Evolutionary conservation across 2,888 invertebrate genomes (phyloP).

Genomic region (Argyra leucocephala): DNA sequence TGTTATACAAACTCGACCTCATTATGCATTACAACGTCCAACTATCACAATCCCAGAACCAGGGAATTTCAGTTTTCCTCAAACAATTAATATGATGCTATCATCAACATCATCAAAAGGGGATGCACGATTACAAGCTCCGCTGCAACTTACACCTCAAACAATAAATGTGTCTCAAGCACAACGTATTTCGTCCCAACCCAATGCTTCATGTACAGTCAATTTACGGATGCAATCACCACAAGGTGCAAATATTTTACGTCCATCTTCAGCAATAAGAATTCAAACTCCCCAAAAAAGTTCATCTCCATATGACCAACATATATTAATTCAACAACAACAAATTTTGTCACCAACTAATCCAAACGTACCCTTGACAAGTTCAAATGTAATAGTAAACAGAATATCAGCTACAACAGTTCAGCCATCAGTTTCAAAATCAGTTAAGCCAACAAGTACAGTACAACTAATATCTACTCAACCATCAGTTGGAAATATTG

Average conservation of each 20-base stretch:
- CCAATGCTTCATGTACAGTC: constrained; percentile 22
- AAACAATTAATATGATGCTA: constrained; percentile 39
- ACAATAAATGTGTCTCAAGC: constrained; percentile 28
- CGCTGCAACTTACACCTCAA: constrained; percentile 17
- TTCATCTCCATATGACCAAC: constrained; percentile 22
- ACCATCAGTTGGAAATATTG: constrained; percentile 11
- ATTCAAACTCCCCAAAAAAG: constrained; percentile 26
- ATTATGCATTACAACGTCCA: constrained; percentile 52
- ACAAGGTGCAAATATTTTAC: constrained; percentile 37
- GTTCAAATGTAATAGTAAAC: constrained; percentile 36
- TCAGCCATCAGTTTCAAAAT: constrained; percentile 50
- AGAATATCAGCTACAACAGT: constrained; percentile 52
- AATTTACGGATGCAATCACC: constrained; percentile 38
- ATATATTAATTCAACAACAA: constrained; percentile 24
- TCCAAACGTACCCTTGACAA: constrained; percentile 31
- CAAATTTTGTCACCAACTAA: constrained; percentile 21
- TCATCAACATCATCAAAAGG: constrained; percentile 44
- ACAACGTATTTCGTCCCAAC: constrained; percentile 20
- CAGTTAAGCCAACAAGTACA: constrained; percentile 46
- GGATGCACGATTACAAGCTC: constrained; percentile 29
- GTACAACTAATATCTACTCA: constrained; percentile 38
- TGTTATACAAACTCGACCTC: constrained; percentile 29
- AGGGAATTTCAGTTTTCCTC: constrained; percentile 32
- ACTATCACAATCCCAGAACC: constrained; percentile 57
- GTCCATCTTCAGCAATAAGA: constrained; percentile 21